Evolutionary conservation across 2,888 invertebrate species (phyloP).

Genomic region (Odontocerum albicorne): DNA sequence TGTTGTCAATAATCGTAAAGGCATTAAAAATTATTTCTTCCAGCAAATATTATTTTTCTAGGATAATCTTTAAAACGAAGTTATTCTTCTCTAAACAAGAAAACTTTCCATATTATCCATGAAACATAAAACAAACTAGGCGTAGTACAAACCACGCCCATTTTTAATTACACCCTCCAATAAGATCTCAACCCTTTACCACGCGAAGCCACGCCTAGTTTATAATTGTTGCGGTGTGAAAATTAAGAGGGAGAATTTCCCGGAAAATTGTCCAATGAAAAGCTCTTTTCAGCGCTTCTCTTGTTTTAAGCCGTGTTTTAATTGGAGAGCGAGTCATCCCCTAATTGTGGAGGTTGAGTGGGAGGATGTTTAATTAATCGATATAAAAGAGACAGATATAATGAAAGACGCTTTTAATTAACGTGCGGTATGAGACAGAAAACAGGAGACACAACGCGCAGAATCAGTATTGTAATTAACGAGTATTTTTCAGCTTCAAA

Average conservation of each 20-base stretch:
- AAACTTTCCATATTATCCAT: not conserved
- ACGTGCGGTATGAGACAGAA: not conserved
- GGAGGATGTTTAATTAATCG: too few species aligned
- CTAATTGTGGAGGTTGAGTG: constrained; percentile 15
- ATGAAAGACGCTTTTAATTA: constrained; percentile 25
- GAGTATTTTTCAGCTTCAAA: not conserved
- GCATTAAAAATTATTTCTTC: too few species aligned
- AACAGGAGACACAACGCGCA: constrained; percentile 14
- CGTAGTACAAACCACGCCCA: constrained; percentile 4
- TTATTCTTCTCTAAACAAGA: too few species aligned
- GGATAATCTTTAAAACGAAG: too few species aligned
- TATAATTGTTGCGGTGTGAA: constrained; percentile 27
- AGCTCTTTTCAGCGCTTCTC: not conserved
- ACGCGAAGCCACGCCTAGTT: constrained; percentile 11
- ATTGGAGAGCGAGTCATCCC: constrained; percentile 21
- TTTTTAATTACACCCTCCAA: constrained; percentile 2
- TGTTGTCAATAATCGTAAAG: too few species aligned
- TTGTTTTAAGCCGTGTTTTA: constrained; percentile 27
- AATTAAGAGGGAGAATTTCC: constrained; percentile 23
- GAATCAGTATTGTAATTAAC: constrained; percentile 10
- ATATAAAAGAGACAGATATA: too few species aligned
- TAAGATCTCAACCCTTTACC: constrained; percentile 1
- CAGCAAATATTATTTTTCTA: too few species aligned
- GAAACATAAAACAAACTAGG: not conserved
- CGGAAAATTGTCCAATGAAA: constrained; percentile 11